These are phyloP conservation scores for Chouioia cunea DNA, from an alignment of 2,888 invertebrate genomes.

Conservation along the genomic window DNA sequence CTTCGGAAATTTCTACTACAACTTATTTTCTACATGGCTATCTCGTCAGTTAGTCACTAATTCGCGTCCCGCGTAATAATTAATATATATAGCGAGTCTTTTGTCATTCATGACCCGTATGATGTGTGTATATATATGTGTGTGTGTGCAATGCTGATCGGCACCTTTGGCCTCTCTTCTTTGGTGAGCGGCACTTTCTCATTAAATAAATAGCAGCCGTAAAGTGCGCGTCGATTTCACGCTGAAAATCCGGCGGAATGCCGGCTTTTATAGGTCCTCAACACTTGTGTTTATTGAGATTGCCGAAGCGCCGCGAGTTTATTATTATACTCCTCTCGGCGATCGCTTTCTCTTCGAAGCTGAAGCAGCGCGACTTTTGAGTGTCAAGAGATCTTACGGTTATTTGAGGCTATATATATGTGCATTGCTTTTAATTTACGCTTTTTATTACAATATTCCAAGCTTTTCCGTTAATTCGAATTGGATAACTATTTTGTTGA, in stretches of 20 bases:
- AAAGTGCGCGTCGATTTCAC: constrained; percentile 29
- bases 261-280: constrained; percentile 41
- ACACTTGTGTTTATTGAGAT: constrained; percentile 48
- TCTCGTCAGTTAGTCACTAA: too few relatives aligned
- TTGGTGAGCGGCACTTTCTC: constrained; percentile 35
- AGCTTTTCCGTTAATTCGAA: too few relatives aligned
- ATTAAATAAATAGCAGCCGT: constrained; percentile 43
- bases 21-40: too few relatives aligned
- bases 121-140: not conserved
- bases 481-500: too few relatives aligned
- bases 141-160: constrained; percentile 32
- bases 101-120: constrained; percentile 17
- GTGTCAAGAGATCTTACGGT: too few relatives aligned
- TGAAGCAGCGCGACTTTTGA: not conserved
- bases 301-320: constrained; percentile 28
- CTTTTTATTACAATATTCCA: too few relatives aligned
- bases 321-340: constrained; percentile 21
- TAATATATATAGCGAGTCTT: constrained; percentile 37
- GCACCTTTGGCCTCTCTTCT: constrained; percentile 33
- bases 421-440: too few relatives aligned
- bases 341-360: not conserved
- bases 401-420: too few relatives aligned
- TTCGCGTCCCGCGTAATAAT: constrained; percentile 8
- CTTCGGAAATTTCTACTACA: too few relatives aligned
- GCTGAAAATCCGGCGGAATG: constrained; percentile 24